Percentiles rank a stretch among this genome's conserved stretches.
Conservation (phyloP, 2,797 vertebrate genomes). For the Lepilemur ruficaudatus region DNA sequence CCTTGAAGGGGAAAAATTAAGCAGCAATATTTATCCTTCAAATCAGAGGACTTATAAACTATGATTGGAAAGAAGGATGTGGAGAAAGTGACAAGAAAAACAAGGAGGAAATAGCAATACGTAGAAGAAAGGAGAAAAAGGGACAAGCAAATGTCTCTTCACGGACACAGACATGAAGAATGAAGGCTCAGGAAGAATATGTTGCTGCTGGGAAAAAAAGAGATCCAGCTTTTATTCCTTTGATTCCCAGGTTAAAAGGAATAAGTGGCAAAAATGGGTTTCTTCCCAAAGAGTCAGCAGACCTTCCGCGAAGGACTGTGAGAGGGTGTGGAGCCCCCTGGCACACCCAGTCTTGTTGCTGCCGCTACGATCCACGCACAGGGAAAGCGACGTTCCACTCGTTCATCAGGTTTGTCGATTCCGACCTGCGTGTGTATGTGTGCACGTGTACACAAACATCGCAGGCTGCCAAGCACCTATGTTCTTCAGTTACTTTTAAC, state of each 20-base stretch:
- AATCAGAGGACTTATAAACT: neutral
- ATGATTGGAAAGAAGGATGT: neutral
- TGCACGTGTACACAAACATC: neutral
- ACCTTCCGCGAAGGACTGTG: neutral
- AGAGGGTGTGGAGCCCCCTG: neutral
- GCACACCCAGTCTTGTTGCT: neutral
- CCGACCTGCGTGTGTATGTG: neutral
- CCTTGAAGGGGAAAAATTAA: neutral
- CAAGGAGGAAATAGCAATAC: accelerated
- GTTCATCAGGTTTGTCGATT: neutral
- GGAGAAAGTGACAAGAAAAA: neutral
- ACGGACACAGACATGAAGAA: neutral
- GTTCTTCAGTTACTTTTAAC: neutral
- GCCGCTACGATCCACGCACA: accelerated
- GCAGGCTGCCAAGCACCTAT: neutral
- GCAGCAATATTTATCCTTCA: neutral
- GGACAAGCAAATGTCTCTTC: neutral
- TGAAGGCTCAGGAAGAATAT: neutral
- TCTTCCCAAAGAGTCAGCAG: neutral
- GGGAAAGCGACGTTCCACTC: neutral
- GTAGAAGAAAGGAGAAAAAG: neutral
- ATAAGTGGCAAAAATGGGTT: neutral
- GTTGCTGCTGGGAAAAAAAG: neutral
- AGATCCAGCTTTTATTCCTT: neutral
- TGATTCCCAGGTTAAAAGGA: neutral